Percentiles rank a stretch among this genome's conserved stretches.
These are phyloP conservation scores for Paradoxurus hermaphroditus DNA, from an alignment of 2,113 vertebrate species.

Conservation along the genomic window DNA sequence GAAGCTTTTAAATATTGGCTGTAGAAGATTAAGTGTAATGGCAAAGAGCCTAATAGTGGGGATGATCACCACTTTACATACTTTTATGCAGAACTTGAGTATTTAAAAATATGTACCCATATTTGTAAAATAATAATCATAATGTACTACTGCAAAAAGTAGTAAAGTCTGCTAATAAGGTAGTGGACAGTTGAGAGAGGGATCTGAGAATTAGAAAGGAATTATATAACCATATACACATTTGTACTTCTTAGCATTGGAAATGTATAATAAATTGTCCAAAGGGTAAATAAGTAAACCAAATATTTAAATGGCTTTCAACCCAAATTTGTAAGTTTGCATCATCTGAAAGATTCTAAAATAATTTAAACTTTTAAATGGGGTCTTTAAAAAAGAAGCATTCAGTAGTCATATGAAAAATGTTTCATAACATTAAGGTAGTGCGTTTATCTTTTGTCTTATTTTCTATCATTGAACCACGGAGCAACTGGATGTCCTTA, in stretches of 20 bases:
- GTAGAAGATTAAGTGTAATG: neutral
- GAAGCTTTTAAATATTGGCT: neutral
- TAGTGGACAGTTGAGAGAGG: neutral
- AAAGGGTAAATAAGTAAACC: neutral
- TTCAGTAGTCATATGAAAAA: neutral
- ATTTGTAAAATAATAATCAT: neutral
- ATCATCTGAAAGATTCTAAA: neutral
- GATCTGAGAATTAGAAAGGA: neutral
- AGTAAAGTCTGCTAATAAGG: neutral
- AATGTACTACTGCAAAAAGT: neutral
- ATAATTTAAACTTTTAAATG: neutral
- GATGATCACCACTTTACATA: neutral
- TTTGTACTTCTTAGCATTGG: neutral
- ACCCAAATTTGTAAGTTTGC: neutral
- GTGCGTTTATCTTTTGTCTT: neutral
- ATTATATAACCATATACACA: neutral
- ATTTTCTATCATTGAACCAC: neutral
- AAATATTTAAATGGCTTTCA: neutral
- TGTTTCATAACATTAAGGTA: neutral
- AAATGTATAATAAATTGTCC: neutral
- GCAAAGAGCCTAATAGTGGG: neutral
- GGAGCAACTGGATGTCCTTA: neutral
- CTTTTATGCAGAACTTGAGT: neutral
- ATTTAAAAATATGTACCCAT: neutral
- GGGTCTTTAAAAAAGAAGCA: neutral